phyloP scores from a whole-genome alignment of 2,888 invertebrate species.

The Philaethria dido region DNA sequence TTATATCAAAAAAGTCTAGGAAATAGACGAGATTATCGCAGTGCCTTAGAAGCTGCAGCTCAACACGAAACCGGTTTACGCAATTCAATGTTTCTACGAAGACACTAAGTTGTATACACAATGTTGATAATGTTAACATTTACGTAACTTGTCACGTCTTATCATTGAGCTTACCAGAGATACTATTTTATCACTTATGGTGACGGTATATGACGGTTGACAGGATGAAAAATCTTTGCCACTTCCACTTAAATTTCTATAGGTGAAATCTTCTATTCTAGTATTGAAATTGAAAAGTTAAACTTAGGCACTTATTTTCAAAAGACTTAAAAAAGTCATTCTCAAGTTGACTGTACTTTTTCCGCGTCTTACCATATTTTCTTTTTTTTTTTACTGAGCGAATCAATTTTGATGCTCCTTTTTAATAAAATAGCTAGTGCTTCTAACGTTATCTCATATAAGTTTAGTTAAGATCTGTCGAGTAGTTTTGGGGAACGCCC shows the following conservation, averaged over 20 bases:
- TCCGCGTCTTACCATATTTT: too few species aligned
- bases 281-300: background rate
- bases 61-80: constrained; percentile 41
- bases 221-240: too few species aligned
- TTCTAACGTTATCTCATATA: too few species aligned
- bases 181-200: constrained; percentile 40
- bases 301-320: too few species aligned
- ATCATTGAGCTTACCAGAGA: constrained; percentile 41
- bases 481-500: too few species aligned
- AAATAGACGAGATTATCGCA: constrained; percentile 36
- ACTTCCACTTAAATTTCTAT: background rate
- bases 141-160: constrained; percentile 42
- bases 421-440: too few species aligned
- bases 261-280: background rate
- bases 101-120: constrained; percentile 41
- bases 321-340: too few species aligned
- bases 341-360: too few species aligned
- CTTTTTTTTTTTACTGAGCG: too few species aligned
- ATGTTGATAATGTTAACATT: constrained; percentile 41
- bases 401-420: too few species aligned
- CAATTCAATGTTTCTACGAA: constrained; percentile 43
- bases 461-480: too few species aligned
- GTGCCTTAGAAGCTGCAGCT: constrained; percentile 30
- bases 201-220: background rate
- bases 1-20: constrained; percentile 29